Evolutionary conservation across 2,888 invertebrate genomes (phyloP).

Genomic region (Dasysyrphus albostriatus): DNA sequence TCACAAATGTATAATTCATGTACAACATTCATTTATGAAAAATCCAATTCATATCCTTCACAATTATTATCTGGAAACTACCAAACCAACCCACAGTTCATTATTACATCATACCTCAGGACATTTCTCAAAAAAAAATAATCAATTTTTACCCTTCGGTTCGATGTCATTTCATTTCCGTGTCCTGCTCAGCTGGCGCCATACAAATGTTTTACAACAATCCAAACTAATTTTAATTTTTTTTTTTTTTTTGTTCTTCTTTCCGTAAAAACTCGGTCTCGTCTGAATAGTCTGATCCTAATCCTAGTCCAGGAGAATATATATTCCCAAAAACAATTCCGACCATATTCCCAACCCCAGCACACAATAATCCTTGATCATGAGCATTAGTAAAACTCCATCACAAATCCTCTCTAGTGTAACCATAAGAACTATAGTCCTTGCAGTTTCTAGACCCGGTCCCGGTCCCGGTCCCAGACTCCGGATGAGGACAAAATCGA

Average conservation of each 20-base stretch:
- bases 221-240: background rate
- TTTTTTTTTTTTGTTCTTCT: background rate
- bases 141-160: background rate
- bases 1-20: no score
- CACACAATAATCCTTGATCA: conserved; percentile 12
- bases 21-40: no score
- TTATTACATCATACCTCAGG: background rate
- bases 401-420: conserved; percentile 10
- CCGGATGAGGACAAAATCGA: conserved; percentile 8
- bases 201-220: conserved; percentile 14
- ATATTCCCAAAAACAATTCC: background rate
- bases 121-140: background rate
- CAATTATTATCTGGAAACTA: background rate
- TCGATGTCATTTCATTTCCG: background rate
- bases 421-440: background rate
- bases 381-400: conserved; percentile 6
- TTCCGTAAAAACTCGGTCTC: background rate
- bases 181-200: conserved; percentile 6
- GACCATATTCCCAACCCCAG: background rate
- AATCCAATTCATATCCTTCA: background rate
- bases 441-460: background rate
- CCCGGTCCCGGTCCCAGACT: no score
- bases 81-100: background rate
- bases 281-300: background rate
- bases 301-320: background rate